Base-by-base conservation (phyloP, 2,113 vertebrate species). In the Phyllostomus hastatus region DNA sequence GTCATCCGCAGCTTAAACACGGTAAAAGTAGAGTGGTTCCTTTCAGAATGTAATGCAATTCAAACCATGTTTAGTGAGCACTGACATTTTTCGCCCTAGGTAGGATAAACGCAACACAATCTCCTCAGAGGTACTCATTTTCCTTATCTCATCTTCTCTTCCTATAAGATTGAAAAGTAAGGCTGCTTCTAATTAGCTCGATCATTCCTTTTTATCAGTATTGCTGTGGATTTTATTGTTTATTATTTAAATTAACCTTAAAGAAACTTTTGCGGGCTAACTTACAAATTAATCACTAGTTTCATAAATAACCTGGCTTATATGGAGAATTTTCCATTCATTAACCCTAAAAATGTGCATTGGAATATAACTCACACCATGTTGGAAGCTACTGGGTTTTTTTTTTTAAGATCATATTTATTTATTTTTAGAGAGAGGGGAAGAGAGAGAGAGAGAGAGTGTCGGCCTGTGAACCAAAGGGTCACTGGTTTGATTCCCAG, bases 241-340 rank as follows among this genome's bases (percentile, higher is more conserved):
- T 88, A 48, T 87, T 91, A 54, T 66, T 89, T 86, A 93, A 96
- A 52, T 67, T 64, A 81, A 76, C 57, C 80, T 93, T 61, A 93
- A 91, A 84, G 66, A 87, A 95, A 79, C 19, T 10, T 91, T 93
- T 83, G 41, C 50, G 28, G 67, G 52, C 22, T 87, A 54, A 67
- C 7, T 78, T 92, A 82, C 22, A 94, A 84, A 59, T 90, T 94
- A 54, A 87, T 95, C 66, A 79, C 48, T 95, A 41, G 31, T 93
- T 96, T 95, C 70, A 43, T 89, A 93, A 93, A 76, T 79, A 85
- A 75, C 54, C 69, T n/a, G 41, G 28, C 35, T 66, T 69, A 64
- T 66, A 22, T 88, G 67, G 89, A 92, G 96, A n/a, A 4, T 73
- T 82, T 94, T 75, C 92, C 83, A 0, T 93, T 69, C 41, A 17